These are phyloP conservation scores for Lysandra coridon DNA, from an alignment of 2,888 invertebrate genomes.

Conservation along the genomic window DNA sequence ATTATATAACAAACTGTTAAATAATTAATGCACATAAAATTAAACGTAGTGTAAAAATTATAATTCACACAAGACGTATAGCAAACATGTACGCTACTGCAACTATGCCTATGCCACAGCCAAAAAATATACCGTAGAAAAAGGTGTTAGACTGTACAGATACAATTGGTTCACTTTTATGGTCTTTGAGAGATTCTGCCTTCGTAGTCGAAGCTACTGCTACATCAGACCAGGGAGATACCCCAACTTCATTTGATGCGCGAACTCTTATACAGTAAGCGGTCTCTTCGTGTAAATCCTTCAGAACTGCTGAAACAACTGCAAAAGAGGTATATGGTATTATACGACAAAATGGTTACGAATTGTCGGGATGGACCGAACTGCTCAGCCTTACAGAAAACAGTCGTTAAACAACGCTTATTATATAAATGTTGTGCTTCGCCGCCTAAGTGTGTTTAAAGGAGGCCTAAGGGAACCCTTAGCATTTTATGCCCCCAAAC, in stretches of 20 bases:
- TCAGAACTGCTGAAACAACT: slow-evolving; percentile 48
- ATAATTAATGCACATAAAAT: too few relatives aligned
- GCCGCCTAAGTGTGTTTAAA: too few relatives aligned
- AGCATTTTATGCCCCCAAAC: too few relatives aligned
- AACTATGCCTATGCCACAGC: slow-evolving; percentile 55
- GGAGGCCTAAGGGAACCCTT: too few relatives aligned
- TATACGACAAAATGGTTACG: too few relatives aligned
- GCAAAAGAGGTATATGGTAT: slow-evolving; percentile 29
- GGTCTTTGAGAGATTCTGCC: slow-evolving; percentile 33
- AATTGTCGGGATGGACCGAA: not conserved
- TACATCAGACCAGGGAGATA: slow-evolving; percentile 57
- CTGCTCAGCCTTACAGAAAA: not conserved
- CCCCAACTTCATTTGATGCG: slow-evolving; percentile 54
- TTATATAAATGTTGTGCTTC: too few relatives aligned
- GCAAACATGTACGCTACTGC: slow-evolving; percentile 55
- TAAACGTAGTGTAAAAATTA: not conserved
- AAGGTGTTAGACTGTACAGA: slow-evolving; percentile 40
- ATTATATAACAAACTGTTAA: too few relatives aligned
- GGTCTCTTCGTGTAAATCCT: slow-evolving; percentile 51
- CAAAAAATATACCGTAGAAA: slow-evolving; percentile 63
- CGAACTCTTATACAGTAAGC: slow-evolving; percentile 59
- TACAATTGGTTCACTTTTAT: slow-evolving; percentile 35
- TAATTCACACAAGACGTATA: slow-evolving; percentile 52
- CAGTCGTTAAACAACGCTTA: too few relatives aligned
- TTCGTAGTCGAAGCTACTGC: slow-evolving; percentile 44